These are phyloP conservation scores for Pempheris klunzingeri DNA, from an alignment of 2,797 vertebrate species.

Conservation along the genomic window DNA sequence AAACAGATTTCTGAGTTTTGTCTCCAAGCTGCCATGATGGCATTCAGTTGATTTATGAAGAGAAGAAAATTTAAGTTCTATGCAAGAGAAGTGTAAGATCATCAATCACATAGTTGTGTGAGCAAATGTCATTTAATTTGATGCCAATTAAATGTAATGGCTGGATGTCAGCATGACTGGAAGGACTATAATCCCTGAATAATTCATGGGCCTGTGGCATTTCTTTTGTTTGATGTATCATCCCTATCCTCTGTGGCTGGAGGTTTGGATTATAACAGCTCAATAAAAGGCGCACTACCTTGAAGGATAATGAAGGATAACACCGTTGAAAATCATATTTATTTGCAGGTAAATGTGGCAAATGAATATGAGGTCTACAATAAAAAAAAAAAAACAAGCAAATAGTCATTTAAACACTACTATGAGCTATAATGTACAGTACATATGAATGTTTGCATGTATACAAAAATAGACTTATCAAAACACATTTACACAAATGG, in stretches of 20 bases:
- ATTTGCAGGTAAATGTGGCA: slow-evolving; percentile 63
- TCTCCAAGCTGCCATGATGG: neutral
- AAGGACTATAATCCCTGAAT: neutral
- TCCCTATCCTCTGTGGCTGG: neutral
- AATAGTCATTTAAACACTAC: slow-evolving; percentile 34
- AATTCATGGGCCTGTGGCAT: neutral
- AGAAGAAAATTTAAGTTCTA: neutral
- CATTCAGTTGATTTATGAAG: neutral
- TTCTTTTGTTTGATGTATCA: neutral
- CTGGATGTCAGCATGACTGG: neutral
- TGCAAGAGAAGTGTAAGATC: neutral
- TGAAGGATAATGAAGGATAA: neutral
- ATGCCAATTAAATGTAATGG: neutral
- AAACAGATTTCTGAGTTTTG: neutral
- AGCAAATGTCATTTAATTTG: too few species aligned
- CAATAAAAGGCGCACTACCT: neutral
- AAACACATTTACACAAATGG: slow-evolving; percentile 68
- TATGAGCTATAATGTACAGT: slow-evolving; percentile 35
- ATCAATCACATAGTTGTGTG: neutral
- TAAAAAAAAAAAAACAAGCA: slow-evolving; percentile 64
- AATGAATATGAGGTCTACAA: slow-evolving; percentile 52
- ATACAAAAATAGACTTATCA: slow-evolving; percentile 80
- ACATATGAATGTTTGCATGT: slow-evolving; percentile 41
- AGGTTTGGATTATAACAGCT: neutral
- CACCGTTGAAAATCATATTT: slow-evolving; percentile 56